Evolutionary conservation across 2,888 invertebrate species (phyloP).

Genomic region (Mantis religiosa): DNA sequence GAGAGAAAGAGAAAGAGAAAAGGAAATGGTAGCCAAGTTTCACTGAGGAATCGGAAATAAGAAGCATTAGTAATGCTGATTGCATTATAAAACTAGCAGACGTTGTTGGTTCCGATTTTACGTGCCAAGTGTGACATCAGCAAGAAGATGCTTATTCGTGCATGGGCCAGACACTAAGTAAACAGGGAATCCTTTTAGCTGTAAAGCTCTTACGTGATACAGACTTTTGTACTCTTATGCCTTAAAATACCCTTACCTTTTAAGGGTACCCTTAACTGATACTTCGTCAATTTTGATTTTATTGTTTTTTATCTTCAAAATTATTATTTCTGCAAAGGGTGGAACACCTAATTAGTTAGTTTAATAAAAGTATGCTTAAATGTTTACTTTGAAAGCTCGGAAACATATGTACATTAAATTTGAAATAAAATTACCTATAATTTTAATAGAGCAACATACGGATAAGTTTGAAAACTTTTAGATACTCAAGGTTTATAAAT

Average conservation of each 20-base stretch:
- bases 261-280: too few species aligned
- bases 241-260: neutral
- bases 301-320: too few species aligned
- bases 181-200: neutral
- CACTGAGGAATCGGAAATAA: neutral
- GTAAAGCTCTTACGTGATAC: neutral
- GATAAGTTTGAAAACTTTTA: too few species aligned
- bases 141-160: neutral
- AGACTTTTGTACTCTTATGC: neutral
- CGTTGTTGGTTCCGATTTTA: neutral
- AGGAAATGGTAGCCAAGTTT: neutral
- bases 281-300: too few species aligned
- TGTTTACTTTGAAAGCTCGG: too few species aligned
- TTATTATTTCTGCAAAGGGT: too few species aligned
- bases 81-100: neutral
- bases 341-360: too few species aligned
- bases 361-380: too few species aligned
- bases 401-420: too few species aligned
- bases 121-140: neutral
- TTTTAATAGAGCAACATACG: too few species aligned
- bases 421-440: too few species aligned
- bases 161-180: neutral
- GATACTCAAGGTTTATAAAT: too few species aligned
- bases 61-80: constrained; percentile 2
- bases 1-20: neutral